Conservation (phyloP, 2,888 invertebrate species). For the Phortica okadai region DNA sequence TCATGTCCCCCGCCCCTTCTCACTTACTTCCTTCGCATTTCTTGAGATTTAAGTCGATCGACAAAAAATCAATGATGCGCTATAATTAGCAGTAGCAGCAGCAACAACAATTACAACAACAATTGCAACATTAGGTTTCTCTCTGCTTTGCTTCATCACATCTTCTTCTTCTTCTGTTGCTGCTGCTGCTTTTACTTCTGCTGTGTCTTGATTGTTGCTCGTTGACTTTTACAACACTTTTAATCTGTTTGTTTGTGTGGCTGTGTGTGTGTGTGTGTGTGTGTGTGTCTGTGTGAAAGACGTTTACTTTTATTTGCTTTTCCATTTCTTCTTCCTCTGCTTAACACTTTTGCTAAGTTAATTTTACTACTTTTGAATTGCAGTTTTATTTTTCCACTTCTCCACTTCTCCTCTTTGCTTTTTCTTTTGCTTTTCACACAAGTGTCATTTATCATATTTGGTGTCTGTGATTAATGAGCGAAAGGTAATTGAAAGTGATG, state of each 20-base stretch:
- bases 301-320: neutral
- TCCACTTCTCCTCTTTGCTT: neutral
- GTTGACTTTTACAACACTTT: too few species aligned
- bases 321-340: neutral
- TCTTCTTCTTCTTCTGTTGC: neutral
- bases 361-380: conserved; percentile 4
- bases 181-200: neutral
- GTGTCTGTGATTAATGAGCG: neutral
- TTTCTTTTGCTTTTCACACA: conserved; percentile 9
- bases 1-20: neutral
- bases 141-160: neutral
- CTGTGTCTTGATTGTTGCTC: neutral
- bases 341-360: neutral
- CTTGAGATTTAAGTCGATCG: neutral
- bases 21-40: too few species aligned
- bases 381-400: neutral
- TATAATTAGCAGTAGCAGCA: conserved; percentile 62
- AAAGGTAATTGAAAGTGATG: neutral
- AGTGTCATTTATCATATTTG: conserved; percentile 27
- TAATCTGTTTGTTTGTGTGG: too few species aligned
- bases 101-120: neutral
- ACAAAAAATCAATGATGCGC: conserved; percentile 63
- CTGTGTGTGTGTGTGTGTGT: too few species aligned
- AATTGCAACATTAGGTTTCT: neutral
- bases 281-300: neutral